Evolutionary conservation across 2,888 invertebrate genomes (phyloP).

Genomic region (Sminthurinus aureus): DNA sequence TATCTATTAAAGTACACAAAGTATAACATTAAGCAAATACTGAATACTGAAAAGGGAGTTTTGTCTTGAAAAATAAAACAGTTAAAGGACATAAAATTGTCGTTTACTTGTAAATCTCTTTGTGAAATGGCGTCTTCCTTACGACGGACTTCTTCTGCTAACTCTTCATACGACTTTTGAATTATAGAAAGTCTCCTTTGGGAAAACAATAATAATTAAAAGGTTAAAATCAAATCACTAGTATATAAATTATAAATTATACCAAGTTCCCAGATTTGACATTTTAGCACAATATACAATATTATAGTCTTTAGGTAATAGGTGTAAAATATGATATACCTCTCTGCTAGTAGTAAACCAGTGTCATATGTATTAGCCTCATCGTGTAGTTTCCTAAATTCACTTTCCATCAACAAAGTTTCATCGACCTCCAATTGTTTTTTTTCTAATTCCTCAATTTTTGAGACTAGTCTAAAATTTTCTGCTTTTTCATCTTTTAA

Average conservation of each 20-base stretch:
- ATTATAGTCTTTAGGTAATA: too few species aligned
- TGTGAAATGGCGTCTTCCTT: conserved; percentile 19
- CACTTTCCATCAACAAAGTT: conserved; percentile 19
- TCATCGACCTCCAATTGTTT: conserved; percentile 23
- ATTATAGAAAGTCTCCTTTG: conserved; percentile 5
- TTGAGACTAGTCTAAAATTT: conserved; percentile 3
- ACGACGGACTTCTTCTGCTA: conserved; percentile 18
- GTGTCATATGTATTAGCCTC: conserved; percentile 10
- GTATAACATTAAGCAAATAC: background rate
- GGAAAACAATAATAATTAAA: too few species aligned
- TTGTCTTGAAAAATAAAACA: too few species aligned
- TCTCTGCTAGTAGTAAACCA: conserved; percentile 18
- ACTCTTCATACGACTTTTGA: conserved; percentile 28
- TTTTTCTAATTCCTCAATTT: background rate
- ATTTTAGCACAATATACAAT: too few species aligned
- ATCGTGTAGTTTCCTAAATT: conserved; percentile 6
- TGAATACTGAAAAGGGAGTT: background rate
- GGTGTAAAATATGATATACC: too few species aligned
- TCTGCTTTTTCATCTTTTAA: background rate
- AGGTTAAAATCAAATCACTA: too few species aligned
- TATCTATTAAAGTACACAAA: conserved; percentile 15
- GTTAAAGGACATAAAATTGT: too few species aligned
- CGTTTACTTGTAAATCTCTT: conserved; percentile 16
- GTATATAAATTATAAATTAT: too few species aligned
- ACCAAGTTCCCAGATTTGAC: too few species aligned